Conservation (phyloP, 37 sponge, comb jelly and placozoan genomes). For the Eunapius fragilis region DNA sequence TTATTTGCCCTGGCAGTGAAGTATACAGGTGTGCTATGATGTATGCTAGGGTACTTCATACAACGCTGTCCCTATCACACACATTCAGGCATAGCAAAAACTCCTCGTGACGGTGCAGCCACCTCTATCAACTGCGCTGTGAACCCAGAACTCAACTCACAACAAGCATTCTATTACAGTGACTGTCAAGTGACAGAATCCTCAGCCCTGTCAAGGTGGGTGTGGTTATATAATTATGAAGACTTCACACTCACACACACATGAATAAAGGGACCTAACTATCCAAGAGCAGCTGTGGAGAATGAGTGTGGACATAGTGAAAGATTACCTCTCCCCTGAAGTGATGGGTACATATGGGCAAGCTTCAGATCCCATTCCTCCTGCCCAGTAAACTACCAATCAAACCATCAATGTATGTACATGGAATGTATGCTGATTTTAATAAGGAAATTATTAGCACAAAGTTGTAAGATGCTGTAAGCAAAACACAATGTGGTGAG, state of each 20-base stretch:
- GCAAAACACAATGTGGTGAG: too few species aligned
- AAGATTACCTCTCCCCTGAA: not conserved
- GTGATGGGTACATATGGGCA: not conserved
- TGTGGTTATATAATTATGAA: not conserved
- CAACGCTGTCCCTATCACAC: not conserved
- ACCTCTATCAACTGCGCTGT: constrained; percentile 52
- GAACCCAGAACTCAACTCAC: constrained; percentile 40
- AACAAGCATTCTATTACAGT: constrained; percentile 23
- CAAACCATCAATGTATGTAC: too few species aligned
- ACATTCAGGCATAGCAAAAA: constrained; percentile 22
- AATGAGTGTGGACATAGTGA: not conserved
- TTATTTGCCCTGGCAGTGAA: not conserved
- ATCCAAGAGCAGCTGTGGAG: not conserved
- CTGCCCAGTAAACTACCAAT: too few species aligned
- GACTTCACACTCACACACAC: not conserved
- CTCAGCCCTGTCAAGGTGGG: not conserved
- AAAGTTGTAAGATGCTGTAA: too few species aligned
- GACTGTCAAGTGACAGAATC: constrained; percentile 20
- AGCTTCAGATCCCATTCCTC: too few species aligned
- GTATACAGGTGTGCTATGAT: not conserved
- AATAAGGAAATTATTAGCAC: too few species aligned
- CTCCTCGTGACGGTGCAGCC: constrained; percentile 32
- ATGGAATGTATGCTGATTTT: too few species aligned
- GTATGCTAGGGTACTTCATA: too few species aligned
- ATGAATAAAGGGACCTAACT: not conserved